A percentile compares a stretch with the other conserved stretches of the same genome.
Conservation (phyloP, 2,113 vertebrate genomes). For the Gambusia holbrooki region DNA sequence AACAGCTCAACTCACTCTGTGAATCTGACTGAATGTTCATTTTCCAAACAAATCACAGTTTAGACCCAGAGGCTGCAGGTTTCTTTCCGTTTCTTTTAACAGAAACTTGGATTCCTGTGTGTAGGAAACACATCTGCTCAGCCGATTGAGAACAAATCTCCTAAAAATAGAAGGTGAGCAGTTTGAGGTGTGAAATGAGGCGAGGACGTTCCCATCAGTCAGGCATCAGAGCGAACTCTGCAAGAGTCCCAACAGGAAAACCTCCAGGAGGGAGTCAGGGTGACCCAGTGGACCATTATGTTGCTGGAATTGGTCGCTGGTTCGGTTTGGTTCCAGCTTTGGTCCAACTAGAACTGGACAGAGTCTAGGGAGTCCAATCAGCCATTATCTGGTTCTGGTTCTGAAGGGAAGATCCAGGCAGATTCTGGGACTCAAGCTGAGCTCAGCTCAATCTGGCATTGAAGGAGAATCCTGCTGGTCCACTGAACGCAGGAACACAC, state of each 20-base stretch:
- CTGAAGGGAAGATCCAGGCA: too few relatives aligned
- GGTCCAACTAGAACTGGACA: too few relatives aligned
- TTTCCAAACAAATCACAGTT: too few relatives aligned
- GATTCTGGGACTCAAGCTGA: too few relatives aligned
- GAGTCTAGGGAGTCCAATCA: too few relatives aligned
- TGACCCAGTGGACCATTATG: not conserved
- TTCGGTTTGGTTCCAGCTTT: too few relatives aligned
- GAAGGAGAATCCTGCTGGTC: too few relatives aligned
- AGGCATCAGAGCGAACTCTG: not conserved
- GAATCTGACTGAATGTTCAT: not conserved
- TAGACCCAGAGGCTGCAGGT: slow-evolving; percentile 2
- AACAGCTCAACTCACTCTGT: too few relatives aligned
- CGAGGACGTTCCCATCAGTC: slow-evolving; percentile 8
- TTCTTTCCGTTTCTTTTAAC: slow-evolving; percentile 16
- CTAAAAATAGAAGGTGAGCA: slow-evolving; percentile 70
- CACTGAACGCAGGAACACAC: too few relatives aligned
- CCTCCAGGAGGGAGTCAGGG: not conserved
- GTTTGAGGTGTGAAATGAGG: slow-evolving; percentile 62
- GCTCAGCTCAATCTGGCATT: too few relatives aligned
- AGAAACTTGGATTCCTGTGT: slow-evolving; percentile 19
- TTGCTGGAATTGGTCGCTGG: too few relatives aligned
- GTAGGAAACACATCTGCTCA: slow-evolving; percentile 61
- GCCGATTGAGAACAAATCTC: slow-evolving; percentile 1
- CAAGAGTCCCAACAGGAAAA: not conserved
- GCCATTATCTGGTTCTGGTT: too few relatives aligned